Conservation (phyloP, 2,888 invertebrate species). For the Drosophila macrothrix region DNA sequence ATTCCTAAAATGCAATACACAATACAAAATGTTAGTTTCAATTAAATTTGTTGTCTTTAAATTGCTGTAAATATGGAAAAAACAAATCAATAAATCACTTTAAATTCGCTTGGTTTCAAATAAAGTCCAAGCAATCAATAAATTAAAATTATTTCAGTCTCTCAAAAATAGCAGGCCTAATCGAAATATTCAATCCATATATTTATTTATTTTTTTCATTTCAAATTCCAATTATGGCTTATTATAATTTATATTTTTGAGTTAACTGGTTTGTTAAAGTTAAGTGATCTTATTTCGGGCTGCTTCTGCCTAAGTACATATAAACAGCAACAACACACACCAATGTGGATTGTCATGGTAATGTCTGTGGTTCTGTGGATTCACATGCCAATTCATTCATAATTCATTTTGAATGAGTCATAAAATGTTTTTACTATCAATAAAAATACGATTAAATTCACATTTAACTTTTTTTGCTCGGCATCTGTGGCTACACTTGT, state of each 20-base stretch:
- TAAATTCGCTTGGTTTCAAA: not conserved
- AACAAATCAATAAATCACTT: not conserved
- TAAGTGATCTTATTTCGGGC: slow-evolving; percentile 37
- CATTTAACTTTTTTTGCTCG: slow-evolving; percentile 70
- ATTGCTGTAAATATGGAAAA: not conserved
- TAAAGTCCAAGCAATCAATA: not conserved
- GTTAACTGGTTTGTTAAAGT: slow-evolving; percentile 29
- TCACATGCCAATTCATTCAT: slow-evolving; percentile 58
- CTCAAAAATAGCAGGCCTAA: not conserved
- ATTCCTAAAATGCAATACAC: not conserved
- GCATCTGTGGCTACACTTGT: slow-evolving; percentile 18
- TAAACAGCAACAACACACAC: slow-evolving; percentile 14
- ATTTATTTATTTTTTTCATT: not conserved
- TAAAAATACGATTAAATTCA: slow-evolving; percentile 83
- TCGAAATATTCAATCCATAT: not conserved
- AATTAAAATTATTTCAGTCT: not conserved
- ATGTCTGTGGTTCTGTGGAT: slow-evolving; percentile 19
- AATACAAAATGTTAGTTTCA: not conserved
- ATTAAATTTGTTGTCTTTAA: not conserved
- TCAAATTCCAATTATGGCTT: not conserved
- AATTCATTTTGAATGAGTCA: slow-evolving; percentile 73
- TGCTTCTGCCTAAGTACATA: slow-evolving; percentile 5
- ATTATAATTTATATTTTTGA: not conserved
- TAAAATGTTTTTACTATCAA: slow-evolving; percentile 82
- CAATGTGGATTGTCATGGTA: slow-evolving; percentile 7